A percentile compares a stretch with the other conserved stretches of the same genome.
Evolutionary conservation across 2,113 vertebrate species (phyloP).

Genomic region (Sebastes fasciatus): DNA sequence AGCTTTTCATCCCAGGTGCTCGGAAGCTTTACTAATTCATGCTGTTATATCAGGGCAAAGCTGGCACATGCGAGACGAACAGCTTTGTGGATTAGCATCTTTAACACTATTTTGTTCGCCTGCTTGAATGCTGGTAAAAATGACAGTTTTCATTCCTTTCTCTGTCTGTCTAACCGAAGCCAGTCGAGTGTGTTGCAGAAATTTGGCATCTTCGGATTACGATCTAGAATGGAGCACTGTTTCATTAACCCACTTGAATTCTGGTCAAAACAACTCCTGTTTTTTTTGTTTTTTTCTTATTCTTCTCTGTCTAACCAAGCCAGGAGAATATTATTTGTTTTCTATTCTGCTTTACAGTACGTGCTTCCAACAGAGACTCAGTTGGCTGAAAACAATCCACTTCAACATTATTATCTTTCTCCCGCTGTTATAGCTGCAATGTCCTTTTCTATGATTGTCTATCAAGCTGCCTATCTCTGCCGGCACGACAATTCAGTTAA

Average conservation of each 20-base stretch:
- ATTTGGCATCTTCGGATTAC: conserved; percentile 53
- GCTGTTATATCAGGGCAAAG: conserved; percentile 60
- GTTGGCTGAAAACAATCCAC: conserved; percentile 75
- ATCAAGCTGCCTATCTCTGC: conserved; percentile 73
- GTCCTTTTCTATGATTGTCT: conserved; percentile 74
- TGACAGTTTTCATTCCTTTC: conserved; percentile 54
- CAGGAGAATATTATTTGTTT: conserved; percentile 63
- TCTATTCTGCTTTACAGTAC: conserved; percentile 54
- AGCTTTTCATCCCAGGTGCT: conserved; percentile 76
- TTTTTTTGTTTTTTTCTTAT: background rate
- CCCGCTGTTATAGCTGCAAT: conserved; percentile 73
- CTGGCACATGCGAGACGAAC: conserved; percentile 60
- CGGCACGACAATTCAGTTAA: conserved; percentile 69
- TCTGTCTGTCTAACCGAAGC: conserved; percentile 43
- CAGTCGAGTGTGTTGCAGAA: conserved; percentile 43
- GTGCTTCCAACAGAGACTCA: conserved; percentile 58
- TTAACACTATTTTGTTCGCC: conserved; percentile 71
- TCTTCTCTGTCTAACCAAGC: conserved; percentile 46
- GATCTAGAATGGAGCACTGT: conserved; percentile 43
- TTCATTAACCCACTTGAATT: conserved; percentile 62
- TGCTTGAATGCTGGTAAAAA: conserved; percentile 49
- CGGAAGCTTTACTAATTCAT: conserved; percentile 75
- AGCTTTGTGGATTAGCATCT: conserved; percentile 75
- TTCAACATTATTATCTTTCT: conserved; percentile 76
- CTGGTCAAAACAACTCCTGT: conserved; percentile 43